Evolutionary conservation across 2,888 invertebrate genomes (phyloP), one percentile per base, ranked within the genome.

Genomic region (Stenchaetothrips biformis): DNA sequence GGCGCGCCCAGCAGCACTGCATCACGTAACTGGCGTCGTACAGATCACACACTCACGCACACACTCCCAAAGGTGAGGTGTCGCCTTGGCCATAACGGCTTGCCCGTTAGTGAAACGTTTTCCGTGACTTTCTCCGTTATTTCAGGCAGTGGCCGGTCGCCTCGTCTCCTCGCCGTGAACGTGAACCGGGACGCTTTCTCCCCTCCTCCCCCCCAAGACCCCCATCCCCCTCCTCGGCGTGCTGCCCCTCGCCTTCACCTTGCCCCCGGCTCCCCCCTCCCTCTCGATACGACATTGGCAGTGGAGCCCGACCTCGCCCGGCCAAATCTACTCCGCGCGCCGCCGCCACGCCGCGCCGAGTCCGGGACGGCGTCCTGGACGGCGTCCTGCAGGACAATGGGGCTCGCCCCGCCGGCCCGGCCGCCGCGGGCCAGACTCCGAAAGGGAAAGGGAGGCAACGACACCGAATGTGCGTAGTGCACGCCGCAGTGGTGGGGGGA

Each of bases 51-150:
- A 53, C 37, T 1, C 37, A 37, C 37, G 37, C 37, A 37, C 37
- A 37, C 37, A 37, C 37, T 37, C 37, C 37, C 37, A 37, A 37
- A 37, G 37, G 37, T 37, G 37, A 37, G 37, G 37, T 37, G 37
- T 37, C 37, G 37, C 37, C 37, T 7, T 11, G 25, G 11, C 67
- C 25, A 74, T 74, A 74, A 21, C 67, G 67, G 25, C 67, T 37
- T 37, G 37, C 59, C 67, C 67, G 67, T 74, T 74, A 74, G 67
- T 74, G 67, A 74, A 74, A 74, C 67, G 67, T 74, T 74, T 74
- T 74, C 67, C 21, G 67, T 21, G 67, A 74, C 67, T 74, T 74
- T 74, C 67, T 74, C 67, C 67, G 67, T 74, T 74, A 74, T 74
- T 74, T 74, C 25, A n/a, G 25, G 67, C 67, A 74, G 67, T 21